Evolutionary conservation across 2,797 vertebrate genomes (phyloP).

Genomic region (Poeciliopsis turneri): DNA sequence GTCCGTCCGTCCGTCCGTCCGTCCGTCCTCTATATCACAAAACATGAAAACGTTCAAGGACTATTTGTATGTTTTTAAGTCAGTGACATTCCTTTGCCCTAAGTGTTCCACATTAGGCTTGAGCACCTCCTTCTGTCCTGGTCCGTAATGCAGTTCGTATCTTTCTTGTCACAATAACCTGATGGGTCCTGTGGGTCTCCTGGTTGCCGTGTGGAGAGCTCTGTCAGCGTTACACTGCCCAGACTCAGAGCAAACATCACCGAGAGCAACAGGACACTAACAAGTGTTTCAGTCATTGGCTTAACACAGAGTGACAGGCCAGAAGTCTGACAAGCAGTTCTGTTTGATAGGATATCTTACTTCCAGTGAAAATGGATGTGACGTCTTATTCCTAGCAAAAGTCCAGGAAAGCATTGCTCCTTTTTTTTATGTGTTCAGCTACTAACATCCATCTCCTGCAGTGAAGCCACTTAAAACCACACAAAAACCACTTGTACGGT

Average conservation of each 20-base stretch:
- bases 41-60: background rate
- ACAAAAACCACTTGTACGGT: background rate
- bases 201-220: conserved; percentile 46
- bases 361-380: background rate
- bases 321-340: conserved; percentile 3
- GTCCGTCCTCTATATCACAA: background rate
- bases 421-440: background rate
- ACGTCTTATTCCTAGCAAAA: background rate
- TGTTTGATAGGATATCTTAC: conserved; percentile 2
- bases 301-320: conserved; percentile 23
- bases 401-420: background rate
- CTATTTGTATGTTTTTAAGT: conserved; percentile 4
- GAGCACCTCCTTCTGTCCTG: conserved; percentile 45
- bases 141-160: conserved; percentile 60
- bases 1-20: too few relatives aligned
- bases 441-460: background rate
- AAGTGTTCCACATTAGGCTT: conserved; percentile 33
- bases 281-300: conserved; percentile 45
- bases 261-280: conserved; percentile 32
- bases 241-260: conserved; percentile 29
- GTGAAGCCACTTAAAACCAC: background rate
- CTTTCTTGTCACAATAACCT: conserved; percentile 34
- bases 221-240: conserved; percentile 44
- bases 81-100: conserved; percentile 33
- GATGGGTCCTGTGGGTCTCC: conserved; percentile 7